These are phyloP conservation scores for Parus major DNA, from an alignment of 2,113 vertebrate species.

Conservation along the genomic window DNA sequence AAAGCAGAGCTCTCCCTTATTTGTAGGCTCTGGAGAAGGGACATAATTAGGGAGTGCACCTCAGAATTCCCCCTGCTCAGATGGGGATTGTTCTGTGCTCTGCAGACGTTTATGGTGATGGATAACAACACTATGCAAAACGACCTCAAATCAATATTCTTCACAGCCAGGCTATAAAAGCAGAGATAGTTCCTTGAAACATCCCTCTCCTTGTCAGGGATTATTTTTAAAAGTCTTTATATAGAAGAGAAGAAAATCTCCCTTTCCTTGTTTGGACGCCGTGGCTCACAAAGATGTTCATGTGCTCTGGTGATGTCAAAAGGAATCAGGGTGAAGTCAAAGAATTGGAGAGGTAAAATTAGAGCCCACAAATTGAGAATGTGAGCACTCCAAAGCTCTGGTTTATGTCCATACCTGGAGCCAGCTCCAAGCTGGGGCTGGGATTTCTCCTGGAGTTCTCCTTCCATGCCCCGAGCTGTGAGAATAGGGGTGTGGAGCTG, in stretches of 20 bases:
- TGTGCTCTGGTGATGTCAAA: neutral
- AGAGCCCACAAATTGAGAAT: neutral
- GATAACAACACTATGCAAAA: neutral
- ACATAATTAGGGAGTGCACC: neutral
- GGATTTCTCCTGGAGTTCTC: neutral
- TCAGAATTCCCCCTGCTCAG: neutral
- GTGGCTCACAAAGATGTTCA: neutral
- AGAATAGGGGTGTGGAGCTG: neutral
- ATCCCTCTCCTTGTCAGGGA: neutral
- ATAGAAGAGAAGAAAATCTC: neutral
- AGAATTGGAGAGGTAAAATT: slow-evolving; percentile 16
- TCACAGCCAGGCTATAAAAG: neutral
- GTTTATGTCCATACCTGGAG: neutral
- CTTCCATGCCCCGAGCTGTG: neutral
- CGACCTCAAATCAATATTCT: neutral
- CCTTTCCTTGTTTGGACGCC: neutral
- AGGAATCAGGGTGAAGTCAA: slow-evolving; percentile 1
- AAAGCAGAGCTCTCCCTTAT: neutral
- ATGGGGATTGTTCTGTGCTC: neutral
- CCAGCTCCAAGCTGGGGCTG: neutral
- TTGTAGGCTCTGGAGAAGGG: neutral
- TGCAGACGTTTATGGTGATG: neutral
- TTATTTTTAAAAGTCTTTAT: neutral
- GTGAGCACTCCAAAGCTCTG: neutral
- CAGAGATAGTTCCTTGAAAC: neutral